Conservation (phyloP, 2,888 invertebrate genomes). For the Cataglyphis altisquamis region DNA sequence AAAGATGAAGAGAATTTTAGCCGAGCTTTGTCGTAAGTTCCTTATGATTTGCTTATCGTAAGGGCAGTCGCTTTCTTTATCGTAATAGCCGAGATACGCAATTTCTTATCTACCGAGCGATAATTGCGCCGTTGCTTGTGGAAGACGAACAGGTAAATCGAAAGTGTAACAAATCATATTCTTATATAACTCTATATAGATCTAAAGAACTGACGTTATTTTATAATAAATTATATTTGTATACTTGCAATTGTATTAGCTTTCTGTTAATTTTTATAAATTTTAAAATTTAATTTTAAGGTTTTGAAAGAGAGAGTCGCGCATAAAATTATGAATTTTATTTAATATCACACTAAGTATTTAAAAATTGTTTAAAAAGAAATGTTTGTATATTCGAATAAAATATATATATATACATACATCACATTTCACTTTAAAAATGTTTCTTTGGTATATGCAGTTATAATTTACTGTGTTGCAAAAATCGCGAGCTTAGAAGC, state of each 20-base stretch:
- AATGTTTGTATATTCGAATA: not conserved
- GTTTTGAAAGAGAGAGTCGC: not conserved
- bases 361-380: not conserved
- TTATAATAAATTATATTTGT: conserved; percentile 5
- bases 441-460: not conserved
- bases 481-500: conserved; percentile 47
- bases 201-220: not conserved
- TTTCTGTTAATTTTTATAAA: not conserved
- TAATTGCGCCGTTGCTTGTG: conserved; percentile 40
- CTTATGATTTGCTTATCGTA: conserved; percentile 55
- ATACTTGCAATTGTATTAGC: not conserved
- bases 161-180: not conserved
- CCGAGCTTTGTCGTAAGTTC: not conserved
- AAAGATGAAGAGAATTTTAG: not conserved
- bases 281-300: not conserved
- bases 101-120: conserved; percentile 59
- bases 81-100: conserved; percentile 53
- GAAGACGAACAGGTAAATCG: conserved; percentile 48
- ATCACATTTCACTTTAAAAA: not conserved
- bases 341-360: not conserved
- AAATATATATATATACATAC: not conserved
- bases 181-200: not conserved
- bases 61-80: conserved; percentile 41
- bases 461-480: conserved; percentile 13
- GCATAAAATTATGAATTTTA: not conserved